A percentile compares a stretch with the other conserved stretches of the same genome.
Conservation (phyloP, 2,113 vertebrate genomes). For the Misgurnus anguillicaudatus region DNA sequence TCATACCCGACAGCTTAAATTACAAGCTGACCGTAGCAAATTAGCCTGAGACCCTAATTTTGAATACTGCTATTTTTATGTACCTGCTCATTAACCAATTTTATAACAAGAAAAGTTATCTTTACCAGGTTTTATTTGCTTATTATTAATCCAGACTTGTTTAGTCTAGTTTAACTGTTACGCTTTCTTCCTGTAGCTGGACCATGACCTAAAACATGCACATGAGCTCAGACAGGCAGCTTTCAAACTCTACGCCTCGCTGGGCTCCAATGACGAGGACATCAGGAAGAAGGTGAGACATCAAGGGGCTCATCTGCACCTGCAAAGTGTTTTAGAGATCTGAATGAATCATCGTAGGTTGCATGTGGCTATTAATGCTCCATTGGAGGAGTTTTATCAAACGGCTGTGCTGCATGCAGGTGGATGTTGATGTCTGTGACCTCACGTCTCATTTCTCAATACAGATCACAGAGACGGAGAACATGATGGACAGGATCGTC, state of each 20-base stretch:
- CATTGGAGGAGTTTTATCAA: too few relatives aligned
- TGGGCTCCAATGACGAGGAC: conserved; percentile 98
- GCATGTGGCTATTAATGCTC: background rate
- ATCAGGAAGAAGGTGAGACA: conserved; percentile 94
- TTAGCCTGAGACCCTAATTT: too few relatives aligned
- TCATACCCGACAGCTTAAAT: too few relatives aligned
- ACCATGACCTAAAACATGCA: conserved; percentile 97
- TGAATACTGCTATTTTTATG: too few relatives aligned
- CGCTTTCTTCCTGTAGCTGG: conserved; percentile 76
- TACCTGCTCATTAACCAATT: too few relatives aligned
- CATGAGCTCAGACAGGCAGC: conserved; percentile 97
- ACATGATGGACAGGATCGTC: conserved; percentile 99
- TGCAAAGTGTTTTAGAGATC: background rate
- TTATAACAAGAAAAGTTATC: too few relatives aligned
- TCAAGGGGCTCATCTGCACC: background rate
- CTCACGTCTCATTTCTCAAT: conserved; percentile 47
- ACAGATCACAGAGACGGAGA: conserved; percentile 98
- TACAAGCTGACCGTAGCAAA: too few relatives aligned
- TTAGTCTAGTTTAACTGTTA: background rate
- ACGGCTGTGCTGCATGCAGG: too few relatives aligned
- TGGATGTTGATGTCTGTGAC: background rate
- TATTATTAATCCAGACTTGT: background rate
- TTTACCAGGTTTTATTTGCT: too few relatives aligned
- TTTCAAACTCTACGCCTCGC: conserved; percentile 97
- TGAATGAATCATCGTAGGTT: background rate